A percentile compares a stretch with the other conserved stretches of the same genome.
phyloP scores from a whole-genome alignment of 2,113 vertebrate species.

The Psettodes erumei region DNA sequence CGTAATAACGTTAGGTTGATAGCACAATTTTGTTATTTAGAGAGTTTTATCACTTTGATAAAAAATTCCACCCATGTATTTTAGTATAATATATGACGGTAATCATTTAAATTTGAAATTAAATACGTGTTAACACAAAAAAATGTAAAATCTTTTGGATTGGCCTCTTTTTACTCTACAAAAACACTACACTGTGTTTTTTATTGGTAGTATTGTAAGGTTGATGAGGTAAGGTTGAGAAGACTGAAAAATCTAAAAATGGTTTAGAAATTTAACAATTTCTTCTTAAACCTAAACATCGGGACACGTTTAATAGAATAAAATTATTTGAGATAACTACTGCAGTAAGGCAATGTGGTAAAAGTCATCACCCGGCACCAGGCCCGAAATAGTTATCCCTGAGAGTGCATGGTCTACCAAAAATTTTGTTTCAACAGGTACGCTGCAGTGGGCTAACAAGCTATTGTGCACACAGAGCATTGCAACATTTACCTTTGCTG shows the following conservation, averaged over 20 bases:
- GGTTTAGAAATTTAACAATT: neutral
- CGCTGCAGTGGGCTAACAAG: neutral
- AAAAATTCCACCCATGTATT: neutral
- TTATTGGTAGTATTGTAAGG: neutral
- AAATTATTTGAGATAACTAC: neutral
- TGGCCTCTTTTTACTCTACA: too few relatives aligned
- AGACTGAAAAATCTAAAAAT: neutral
- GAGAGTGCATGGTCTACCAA: neutral
- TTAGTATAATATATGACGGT: neutral
- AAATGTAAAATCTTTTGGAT: neutral
- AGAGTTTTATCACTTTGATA: neutral
- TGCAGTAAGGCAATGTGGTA: neutral
- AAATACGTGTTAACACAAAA: neutral
- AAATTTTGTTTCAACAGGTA: neutral
- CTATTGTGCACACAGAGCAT: conserved; percentile 13
- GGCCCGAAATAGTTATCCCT: neutral
- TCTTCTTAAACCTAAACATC: neutral
- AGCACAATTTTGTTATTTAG: neutral
- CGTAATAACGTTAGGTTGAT: neutral
- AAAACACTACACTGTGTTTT: neutral
- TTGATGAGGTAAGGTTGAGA: neutral
- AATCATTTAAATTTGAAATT: neutral
- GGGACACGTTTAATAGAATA: neutral
- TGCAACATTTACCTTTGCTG: conserved; percentile 7
- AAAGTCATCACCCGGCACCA: neutral